Percentiles rank a stretch among this genome's conserved stretches.
These are phyloP conservation scores for Alloscopus bannaensis DNA, from an alignment of 2,888 invertebrate genomes.

Conservation along the genomic window DNA sequence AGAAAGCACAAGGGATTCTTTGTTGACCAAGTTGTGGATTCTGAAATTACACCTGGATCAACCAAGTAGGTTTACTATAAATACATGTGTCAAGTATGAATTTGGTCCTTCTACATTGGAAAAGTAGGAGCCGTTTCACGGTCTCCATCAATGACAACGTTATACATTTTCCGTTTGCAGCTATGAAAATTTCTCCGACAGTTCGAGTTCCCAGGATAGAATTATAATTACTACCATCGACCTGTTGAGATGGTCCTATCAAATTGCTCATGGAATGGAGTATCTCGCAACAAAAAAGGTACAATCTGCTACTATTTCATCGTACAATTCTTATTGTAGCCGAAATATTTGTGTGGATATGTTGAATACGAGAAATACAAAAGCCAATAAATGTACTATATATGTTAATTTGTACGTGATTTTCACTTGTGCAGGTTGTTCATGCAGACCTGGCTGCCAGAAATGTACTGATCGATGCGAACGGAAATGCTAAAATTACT, in stretches of 20 bases:
- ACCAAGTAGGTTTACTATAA: slow-evolving; percentile 7
- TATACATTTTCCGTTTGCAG: neutral
- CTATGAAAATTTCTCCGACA: slow-evolving; percentile 27
- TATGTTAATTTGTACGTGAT: neutral
- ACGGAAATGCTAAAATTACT: slow-evolving; percentile 57
- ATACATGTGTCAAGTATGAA: neutral
- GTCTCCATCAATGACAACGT: neutral
- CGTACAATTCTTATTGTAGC: neutral
- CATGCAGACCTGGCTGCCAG: slow-evolving; percentile 65
- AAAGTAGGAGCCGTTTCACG: neutral
- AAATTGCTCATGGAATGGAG: slow-evolving; percentile 62
- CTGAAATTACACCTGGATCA: slow-evolving; percentile 35
- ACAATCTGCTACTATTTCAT: neutral
- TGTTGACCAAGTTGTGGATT: slow-evolving; percentile 45
- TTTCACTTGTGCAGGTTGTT: slow-evolving; percentile 49
- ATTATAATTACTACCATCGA: slow-evolving; percentile 41
- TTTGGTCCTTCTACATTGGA: neutral
- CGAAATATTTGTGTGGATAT: neutral
- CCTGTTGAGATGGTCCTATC: slow-evolving; percentile 55
- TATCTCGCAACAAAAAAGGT: slow-evolving; percentile 60
- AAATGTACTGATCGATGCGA: slow-evolving; percentile 55
- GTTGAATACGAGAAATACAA: neutral
- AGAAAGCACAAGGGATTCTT: slow-evolving; percentile 40
- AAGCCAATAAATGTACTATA: neutral
- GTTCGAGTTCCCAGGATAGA: slow-evolving; percentile 1